A percentile compares a stretch with the other conserved stretches of the same genome.
Evolutionary conservation across 2,113 vertebrate genomes (phyloP).

Genomic region (Megaptera novaeangliae): DNA sequence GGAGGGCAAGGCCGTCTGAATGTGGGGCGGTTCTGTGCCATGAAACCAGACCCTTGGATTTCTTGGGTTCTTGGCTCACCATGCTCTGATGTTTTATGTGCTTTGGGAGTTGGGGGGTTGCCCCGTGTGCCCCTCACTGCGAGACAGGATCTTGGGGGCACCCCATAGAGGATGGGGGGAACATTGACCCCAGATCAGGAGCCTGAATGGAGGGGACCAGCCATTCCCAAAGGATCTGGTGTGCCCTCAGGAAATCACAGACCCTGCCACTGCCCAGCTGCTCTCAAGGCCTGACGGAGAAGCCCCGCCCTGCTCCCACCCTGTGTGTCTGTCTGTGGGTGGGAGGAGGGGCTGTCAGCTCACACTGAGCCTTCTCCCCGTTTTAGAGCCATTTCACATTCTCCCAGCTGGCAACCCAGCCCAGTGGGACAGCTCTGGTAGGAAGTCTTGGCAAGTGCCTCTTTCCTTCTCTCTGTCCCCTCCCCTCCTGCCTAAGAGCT

Average conservation of each 20-base stretch:
- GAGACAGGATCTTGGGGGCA: neutral
- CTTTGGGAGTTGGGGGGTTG: neutral
- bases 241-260: neutral
- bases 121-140: accelerated
- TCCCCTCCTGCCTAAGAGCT: neutral
- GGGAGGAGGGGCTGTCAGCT: neutral
- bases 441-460: neutral
- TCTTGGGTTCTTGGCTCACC: neutral
- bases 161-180: too few species aligned
- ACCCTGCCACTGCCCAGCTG: neutral
- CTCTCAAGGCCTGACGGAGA: neutral
- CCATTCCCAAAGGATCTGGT: neutral
- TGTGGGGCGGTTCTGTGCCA: neutral
- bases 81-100: neutral
- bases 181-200: neutral
- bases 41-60: neutral
- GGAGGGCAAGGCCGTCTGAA: neutral
- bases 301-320: neutral
- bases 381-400: neutral
- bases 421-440: neutral
- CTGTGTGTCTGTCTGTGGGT: neutral
- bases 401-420: neutral
- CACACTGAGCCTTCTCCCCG: neutral
- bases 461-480: neutral
- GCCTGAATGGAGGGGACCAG: neutral